These are phyloP conservation scores for Crypturellus tataupa DNA, from an alignment of 2,797 vertebrate genomes.

Conservation along the genomic window DNA sequence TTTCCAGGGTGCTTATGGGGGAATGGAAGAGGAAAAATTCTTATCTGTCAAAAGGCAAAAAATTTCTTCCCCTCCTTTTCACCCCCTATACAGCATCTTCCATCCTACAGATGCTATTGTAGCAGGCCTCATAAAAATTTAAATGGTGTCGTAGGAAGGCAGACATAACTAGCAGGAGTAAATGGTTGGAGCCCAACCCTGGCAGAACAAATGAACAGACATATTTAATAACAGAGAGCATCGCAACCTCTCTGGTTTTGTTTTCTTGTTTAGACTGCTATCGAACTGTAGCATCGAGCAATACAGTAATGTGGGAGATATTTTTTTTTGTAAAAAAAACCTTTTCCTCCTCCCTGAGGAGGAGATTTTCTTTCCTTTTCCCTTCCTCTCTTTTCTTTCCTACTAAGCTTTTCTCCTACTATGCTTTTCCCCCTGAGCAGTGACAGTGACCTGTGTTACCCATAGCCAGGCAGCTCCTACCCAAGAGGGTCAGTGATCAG, in stretches of 20 bases:
- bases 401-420: not conserved
- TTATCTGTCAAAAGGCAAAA: conserved; percentile 36
- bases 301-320: not conserved
- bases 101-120: conserved; percentile 7
- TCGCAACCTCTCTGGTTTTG: not conserved
- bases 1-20: conserved; percentile 18
- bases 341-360: not conserved
- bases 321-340: not conserved
- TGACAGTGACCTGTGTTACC: not conserved
- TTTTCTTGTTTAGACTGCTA: not conserved
- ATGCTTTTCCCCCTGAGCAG: not conserved
- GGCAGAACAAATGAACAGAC: conserved; percentile 35
- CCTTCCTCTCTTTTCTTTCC: not conserved
- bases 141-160: conserved; percentile 35
- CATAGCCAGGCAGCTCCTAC: not conserved
- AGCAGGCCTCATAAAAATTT: conserved; percentile 62
- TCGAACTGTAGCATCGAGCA: not conserved
- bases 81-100: not conserved
- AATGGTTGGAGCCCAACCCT: not conserved
- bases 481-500: not conserved
- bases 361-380: not conserved
- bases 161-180: conserved; percentile 11
- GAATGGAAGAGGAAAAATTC: conserved; percentile 16
- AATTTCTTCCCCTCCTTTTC: not conserved
- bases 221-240: conserved; percentile 31